These are phyloP conservation scores for Antheraea assamensis DNA, from an alignment of 2,888 invertebrate genomes.

Conservation along the genomic window DNA sequence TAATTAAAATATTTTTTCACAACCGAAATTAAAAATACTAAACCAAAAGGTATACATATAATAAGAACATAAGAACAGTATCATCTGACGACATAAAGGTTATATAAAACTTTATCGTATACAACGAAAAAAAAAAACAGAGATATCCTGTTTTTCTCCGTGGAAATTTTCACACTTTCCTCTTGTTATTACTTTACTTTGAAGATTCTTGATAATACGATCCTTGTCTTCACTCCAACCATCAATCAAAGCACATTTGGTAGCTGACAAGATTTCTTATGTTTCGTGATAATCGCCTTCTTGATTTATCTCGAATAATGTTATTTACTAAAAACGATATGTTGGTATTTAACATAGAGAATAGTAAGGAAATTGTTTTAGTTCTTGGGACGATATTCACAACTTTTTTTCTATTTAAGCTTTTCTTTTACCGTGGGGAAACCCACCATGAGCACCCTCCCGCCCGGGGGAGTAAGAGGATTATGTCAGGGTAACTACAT, in stretches of 20 bases:
- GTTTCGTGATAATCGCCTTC: conserved; percentile 15
- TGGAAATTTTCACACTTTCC: conserved; percentile 9
- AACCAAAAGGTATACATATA: not conserved
- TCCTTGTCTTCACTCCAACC: conserved; percentile 26
- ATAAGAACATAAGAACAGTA: not conserved
- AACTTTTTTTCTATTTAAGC: too few species aligned
- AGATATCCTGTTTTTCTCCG: not conserved
- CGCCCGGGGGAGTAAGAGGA: too few species aligned
- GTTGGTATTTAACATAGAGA: not conserved
- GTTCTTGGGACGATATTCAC: not conserved
- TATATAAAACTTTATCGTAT: not conserved
- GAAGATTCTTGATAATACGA: conserved; percentile 18
- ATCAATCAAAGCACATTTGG: conserved; percentile 33
- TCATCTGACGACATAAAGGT: not conserved
- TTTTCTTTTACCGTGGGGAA: too few species aligned
- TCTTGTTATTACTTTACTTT: conserved; percentile 12
- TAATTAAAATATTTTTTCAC: too few species aligned
- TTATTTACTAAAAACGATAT: conserved; percentile 22
- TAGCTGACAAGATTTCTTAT: conserved; percentile 24
- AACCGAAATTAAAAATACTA: not conserved
- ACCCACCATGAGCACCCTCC: too few species aligned
- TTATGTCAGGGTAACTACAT: too few species aligned
- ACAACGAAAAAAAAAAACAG: not conserved
- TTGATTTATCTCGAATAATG: conserved; percentile 18
- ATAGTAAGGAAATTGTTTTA: not conserved